These are phyloP conservation scores for Leptinotarsa defecta DNA, from an alignment of 1,140 invertebrate species.

Conservation along the genomic window DNA sequence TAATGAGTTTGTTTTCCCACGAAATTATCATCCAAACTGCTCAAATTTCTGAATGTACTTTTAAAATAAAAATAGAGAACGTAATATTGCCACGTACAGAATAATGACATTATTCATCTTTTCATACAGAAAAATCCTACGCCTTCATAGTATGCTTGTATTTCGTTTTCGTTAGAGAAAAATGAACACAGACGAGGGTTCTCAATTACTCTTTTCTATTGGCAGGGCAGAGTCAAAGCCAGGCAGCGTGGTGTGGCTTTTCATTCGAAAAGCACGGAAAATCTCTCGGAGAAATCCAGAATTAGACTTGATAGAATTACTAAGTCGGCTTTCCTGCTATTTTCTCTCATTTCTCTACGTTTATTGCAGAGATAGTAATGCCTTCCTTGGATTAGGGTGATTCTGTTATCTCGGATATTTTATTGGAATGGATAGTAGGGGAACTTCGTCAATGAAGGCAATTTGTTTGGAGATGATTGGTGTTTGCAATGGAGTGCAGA, in stretches of 20 bases:
- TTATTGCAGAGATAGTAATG: constrained; percentile 13
- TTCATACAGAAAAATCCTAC: not conserved
- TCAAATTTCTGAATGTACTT: too few relatives aligned
- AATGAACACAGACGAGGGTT: not conserved
- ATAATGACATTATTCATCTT: not conserved
- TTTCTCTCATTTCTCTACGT: constrained; percentile 25
- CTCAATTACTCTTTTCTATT: constrained; percentile 8
- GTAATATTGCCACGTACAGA: too few relatives aligned
- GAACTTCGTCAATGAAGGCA: not conserved
- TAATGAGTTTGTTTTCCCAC: too few relatives aligned
- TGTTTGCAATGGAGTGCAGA: too few relatives aligned
- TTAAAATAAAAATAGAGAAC: too few relatives aligned
- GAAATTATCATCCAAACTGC: too few relatives aligned
- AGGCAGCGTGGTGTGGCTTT: constrained; percentile 20
- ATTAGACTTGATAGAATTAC: constrained; percentile 26
- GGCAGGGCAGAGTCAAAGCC: constrained; percentile 13
- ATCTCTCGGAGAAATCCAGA: constrained; percentile 24
- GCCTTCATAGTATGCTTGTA: not conserved
- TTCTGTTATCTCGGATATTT: constrained; percentile 1
- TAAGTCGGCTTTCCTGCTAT: constrained; percentile 19
- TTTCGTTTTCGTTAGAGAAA: not conserved
- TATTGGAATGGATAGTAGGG: not conserved
- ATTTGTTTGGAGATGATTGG: not conserved
- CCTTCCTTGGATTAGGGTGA: not conserved
- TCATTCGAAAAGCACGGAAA: constrained; percentile 26